Percentiles rank a stretch among this genome's conserved stretches.
These are phyloP conservation scores for Hirtodrosophila cameraria DNA, from an alignment of 2,888 invertebrate species.

Conservation along the genomic window DNA sequence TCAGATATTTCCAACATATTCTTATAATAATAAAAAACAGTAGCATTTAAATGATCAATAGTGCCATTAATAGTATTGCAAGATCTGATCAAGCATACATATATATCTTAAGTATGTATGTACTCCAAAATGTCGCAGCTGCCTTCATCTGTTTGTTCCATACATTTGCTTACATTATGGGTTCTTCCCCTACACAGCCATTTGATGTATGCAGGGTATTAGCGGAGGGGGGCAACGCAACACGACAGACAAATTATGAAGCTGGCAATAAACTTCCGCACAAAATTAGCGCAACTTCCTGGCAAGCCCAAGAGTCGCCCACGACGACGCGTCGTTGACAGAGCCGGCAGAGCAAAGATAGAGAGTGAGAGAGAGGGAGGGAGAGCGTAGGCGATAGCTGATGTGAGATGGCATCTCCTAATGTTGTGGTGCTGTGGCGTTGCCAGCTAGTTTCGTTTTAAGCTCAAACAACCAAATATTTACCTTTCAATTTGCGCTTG, in stretches of 20 bases:
- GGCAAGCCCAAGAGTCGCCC: slow-evolving; percentile 51
- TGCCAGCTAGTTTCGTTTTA: slow-evolving; percentile 33
- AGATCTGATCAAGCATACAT: background rate
- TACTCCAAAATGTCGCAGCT: too few species aligned
- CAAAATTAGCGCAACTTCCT: slow-evolving; percentile 69
- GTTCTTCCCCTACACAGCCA: background rate
- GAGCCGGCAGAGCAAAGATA: slow-evolving; percentile 14
- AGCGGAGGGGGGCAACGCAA: background rate
- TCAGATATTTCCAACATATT: too few species aligned
- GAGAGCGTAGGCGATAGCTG: slow-evolving; percentile 24
- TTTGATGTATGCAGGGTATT: slow-evolving; percentile 10
- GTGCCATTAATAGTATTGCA: too few species aligned
- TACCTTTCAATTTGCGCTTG: slow-evolving; percentile 41
- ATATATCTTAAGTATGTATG: too few species aligned
- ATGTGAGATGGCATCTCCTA: slow-evolving; percentile 19
- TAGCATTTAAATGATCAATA: too few species aligned
- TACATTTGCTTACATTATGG: background rate
- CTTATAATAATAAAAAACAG: too few species aligned
- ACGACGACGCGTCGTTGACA: slow-evolving; percentile 35
- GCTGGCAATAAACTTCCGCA: slow-evolving; percentile 73
- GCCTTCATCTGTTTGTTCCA: too few species aligned
- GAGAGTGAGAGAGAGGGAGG: slow-evolving; percentile 10
- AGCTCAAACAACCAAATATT: slow-evolving; percentile 29
- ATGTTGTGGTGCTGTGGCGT: slow-evolving; percentile 22
- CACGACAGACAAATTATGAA: slow-evolving; percentile 66